Conservation (phyloP, 2,113 vertebrate species). For the Acrocephalus kingi region DNA sequence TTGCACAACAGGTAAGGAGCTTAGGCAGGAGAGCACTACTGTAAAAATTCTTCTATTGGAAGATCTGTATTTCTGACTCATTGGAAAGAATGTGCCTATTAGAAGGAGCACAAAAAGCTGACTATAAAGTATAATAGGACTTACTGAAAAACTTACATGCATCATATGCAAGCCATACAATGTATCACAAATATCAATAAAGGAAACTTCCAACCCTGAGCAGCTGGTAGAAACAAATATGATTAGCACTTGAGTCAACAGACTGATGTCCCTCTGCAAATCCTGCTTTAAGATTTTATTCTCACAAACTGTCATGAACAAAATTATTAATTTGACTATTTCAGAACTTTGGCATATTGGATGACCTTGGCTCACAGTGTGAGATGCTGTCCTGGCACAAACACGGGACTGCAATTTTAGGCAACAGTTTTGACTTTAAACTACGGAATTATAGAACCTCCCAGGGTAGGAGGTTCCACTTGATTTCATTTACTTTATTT, state of each 20-base stretch:
- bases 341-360: neutral
- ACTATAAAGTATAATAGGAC: neutral
- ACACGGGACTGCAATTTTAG: neutral
- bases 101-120: neutral
- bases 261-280: neutral
- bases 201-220: neutral
- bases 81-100: neutral
- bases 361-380: neutral
- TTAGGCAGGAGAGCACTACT: neutral
- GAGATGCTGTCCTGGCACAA: neutral
- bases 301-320: neutral
- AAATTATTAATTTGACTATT: neutral
- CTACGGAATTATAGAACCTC: neutral
- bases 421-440: neutral
- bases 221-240: neutral
- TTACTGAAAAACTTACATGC: neutral
- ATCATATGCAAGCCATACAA: neutral
- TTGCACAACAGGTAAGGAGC: neutral
- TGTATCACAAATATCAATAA: neutral
- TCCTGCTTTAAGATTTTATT: neutral
- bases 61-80: neutral
- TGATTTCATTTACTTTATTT: neutral
- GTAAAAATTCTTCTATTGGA: neutral
- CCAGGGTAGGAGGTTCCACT: neutral
- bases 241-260: neutral